These are phyloP conservation scores for Indri indri DNA, from an alignment of 2,113 vertebrate species.

Conservation along the genomic window DNA sequence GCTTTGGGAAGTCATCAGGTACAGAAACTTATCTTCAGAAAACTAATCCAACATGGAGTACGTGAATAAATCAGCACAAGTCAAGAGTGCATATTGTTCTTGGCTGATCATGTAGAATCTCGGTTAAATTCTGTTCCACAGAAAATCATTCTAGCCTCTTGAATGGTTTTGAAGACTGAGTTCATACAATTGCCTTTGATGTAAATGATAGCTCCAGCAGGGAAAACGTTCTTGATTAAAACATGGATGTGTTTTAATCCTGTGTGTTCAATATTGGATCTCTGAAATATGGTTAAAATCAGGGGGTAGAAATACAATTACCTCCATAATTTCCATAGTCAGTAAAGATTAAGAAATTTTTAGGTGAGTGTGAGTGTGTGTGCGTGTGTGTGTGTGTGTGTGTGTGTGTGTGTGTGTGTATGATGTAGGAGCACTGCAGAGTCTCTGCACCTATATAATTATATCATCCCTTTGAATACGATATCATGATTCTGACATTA, in stretches of 20 bases:
- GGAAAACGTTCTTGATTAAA: constrained; percentile 46
- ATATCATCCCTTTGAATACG: background rate
- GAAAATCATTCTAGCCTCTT: background rate
- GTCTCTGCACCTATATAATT: background rate
- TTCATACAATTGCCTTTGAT: background rate
- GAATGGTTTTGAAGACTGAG: background rate
- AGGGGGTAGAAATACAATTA: background rate
- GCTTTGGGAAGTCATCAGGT: background rate
- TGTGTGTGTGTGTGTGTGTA: background rate
- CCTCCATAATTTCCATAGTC: background rate
- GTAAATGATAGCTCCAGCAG: background rate
- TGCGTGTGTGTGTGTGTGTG: background rate
- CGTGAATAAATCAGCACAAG: background rate
- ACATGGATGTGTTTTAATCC: background rate
- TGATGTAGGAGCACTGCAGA: background rate
- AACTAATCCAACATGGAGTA: background rate
- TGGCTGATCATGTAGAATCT: background rate
- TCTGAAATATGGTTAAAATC: constrained; percentile 34
- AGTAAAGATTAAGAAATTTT: background rate
- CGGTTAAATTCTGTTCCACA: background rate
- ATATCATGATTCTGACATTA: constrained; percentile 5
- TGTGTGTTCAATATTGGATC: constrained; percentile 31
- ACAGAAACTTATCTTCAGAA: background rate
- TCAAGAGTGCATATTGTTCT: background rate
- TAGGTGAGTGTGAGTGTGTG: background rate